Conservation (phyloP, 2,113 vertebrate genomes). For the Montifringilla adamsi region DNA sequence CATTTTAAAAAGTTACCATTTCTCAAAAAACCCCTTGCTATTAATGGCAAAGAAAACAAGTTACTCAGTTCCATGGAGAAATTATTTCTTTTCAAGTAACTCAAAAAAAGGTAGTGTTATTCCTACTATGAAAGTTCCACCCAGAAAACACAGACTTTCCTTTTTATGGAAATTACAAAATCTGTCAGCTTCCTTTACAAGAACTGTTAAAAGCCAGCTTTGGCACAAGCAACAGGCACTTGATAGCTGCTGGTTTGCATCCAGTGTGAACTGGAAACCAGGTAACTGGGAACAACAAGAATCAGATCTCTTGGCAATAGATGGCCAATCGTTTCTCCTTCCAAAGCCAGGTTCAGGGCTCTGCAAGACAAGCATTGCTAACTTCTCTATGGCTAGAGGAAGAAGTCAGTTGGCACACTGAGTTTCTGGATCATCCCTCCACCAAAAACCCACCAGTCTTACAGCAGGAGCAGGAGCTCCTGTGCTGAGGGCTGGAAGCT, state of each 20-base stretch:
- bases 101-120: not conserved
- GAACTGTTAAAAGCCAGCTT: not conserved
- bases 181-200: conserved; percentile 17
- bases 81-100: not conserved
- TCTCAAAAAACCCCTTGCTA: not conserved
- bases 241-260: conserved; percentile 15
- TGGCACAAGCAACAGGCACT: conserved; percentile 24
- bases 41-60: conserved; percentile 44
- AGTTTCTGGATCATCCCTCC: not conserved
- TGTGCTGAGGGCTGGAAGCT: not conserved
- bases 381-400: not conserved
- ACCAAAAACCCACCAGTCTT: not conserved
- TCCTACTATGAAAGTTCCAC: conserved; percentile 1
- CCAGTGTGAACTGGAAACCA: conserved; percentile 34
- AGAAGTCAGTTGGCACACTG: not conserved
- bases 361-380: not conserved
- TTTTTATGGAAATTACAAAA: conserved; percentile 53
- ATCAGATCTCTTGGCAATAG: not conserved
- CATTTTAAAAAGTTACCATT: not conserved
- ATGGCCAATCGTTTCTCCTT: not conserved
- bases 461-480: not conserved
- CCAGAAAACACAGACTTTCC: conserved; percentile 46
- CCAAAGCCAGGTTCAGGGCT: not conserved
- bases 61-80: conserved; percentile 8
- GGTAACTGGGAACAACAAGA: not conserved